Base-by-base conservation (phyloP, 2,113 vertebrate species). In the Motacilla alba region DNA sequence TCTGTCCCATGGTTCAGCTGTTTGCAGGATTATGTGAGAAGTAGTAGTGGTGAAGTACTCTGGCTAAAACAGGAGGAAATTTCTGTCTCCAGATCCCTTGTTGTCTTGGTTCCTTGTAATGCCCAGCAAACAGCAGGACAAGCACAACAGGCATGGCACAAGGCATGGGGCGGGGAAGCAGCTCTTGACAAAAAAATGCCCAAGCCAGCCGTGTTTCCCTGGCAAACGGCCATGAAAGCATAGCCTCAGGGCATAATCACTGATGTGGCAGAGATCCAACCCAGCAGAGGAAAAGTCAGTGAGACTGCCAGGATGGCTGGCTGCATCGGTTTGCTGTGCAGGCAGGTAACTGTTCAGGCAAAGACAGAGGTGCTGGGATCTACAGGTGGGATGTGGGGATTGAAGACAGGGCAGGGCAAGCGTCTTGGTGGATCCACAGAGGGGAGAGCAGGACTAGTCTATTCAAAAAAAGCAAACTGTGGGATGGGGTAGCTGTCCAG, bases 131-230 rank as follows among this genome's bases (percentile, higher is more conserved):
- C 15, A 59, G 41, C 1, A 0, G 41, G 59, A 35, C 24, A 82
- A 44, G 9, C n/a, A 28, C 16, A 70, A n/a, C 13, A 33, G 10
- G 11, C 28, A 35, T 3, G 19, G 37, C 49, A 72, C 0, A 10
- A 1, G 22, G 12, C 0, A 10, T 1, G 22, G 12, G 72, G 10
- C 41, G 53, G 63, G 55, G 28, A 60, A 47, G 8, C 6, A 31
- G 31, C 23, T 53, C 72, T 41, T 58, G 27, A 33, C 21, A 37
- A 39, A 78, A 74, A 70, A 59, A n/a, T 31, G 16, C 15, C 24
- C 15, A 24, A 47, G 13, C 56, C 67, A 64, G 20, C 10, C 6
- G 1, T 6, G 23, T 47, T 94, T 81, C 76, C 55, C 63, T 86
- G 76, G 80, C 31, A 91, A 63, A 74, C 0, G 1, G 43, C 77